Conservation (phyloP, 2,888 invertebrate species). For the Callimorpha dominula region DNA sequence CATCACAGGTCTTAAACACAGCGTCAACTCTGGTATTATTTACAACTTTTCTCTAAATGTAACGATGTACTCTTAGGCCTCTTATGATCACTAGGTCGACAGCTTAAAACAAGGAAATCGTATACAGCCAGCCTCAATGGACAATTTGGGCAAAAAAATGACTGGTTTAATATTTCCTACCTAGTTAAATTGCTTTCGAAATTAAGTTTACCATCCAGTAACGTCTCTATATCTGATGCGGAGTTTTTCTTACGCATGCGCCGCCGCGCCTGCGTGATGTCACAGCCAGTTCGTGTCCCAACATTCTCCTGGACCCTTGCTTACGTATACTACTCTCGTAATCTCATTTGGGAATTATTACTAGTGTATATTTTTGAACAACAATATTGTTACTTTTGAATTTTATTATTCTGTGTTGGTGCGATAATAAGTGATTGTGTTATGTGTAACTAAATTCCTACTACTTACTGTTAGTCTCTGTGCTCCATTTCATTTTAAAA, state of each 20-base stretch:
- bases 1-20: too few relatives aligned
- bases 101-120: background rate
- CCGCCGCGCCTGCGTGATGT: conserved; percentile 79
- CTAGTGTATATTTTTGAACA: conserved; percentile 25
- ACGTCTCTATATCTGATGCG: conserved; percentile 56
- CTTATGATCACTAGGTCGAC: too few relatives aligned
- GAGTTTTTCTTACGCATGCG: conserved; percentile 73
- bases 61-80: too few relatives aligned
- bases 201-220: conserved; percentile 47
- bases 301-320: conserved; percentile 65
- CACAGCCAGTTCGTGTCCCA: conserved; percentile 69
- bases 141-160: background rate
- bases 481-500: conserved; percentile 17
- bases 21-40: too few relatives aligned
- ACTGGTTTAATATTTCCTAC: background rate
- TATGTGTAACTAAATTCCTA: conserved; percentile 11
- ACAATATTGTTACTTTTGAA: conserved; percentile 17
- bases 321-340: conserved; percentile 33
- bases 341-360: conserved; percentile 22
- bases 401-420: conserved; percentile 11
- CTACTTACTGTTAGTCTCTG: conserved; percentile 33
- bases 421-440: conserved; percentile 17
- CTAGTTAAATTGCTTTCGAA: background rate
- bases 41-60: too few relatives aligned
- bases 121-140: background rate